Evolutionary conservation across 2,888 invertebrate species (phyloP), one percentile per base, ranked within the genome.

Genomic region (Piscicola geometra): DNA sequence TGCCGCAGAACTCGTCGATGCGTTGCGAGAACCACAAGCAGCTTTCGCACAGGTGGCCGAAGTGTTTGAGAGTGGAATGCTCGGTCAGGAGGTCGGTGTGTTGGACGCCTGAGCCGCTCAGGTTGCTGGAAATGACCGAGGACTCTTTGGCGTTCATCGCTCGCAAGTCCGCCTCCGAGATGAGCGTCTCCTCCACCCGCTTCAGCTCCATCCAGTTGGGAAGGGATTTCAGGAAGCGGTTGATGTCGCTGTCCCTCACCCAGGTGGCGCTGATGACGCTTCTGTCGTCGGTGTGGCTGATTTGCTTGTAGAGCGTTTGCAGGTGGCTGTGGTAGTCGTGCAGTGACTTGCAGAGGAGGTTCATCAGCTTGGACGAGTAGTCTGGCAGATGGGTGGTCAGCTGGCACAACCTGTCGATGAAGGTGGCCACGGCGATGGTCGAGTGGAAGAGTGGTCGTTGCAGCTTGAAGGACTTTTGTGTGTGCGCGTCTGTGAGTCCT

Each of bases 201-300:
- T 84, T 84, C 30, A 86, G 81, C 41, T 83, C 83, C 66, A 83
- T 81, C 88, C 88, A 88, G 81, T 92, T 93, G 0, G 93, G 93
- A 74, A 93, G 79, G 18, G 84, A 84, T 76, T 84, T 84, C 87
- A 81, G 90, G 89, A 94, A 93, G 72, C 94, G 87, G 83, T 91
- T 93, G 77, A 96, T 94, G 83, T 96, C 95, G 81, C 93, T 93
- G 85, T 96, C 95, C 80, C 92, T 92, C 0, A 94, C 88, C 95
- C 94, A 93, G 0, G 90, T 90, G 0, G 92, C 91, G 81, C 91
- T 92, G 81, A 92, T 91, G 77, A 92, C 77, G 30, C 79, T 75
- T 73, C 76, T 79, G 81, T 92, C 91, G 81, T 91, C 91, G 0
- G 91, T 90, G 82, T 91, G 91, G 0, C 92, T 91, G 78, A 70